These are phyloP conservation scores for Chlorocebus sabaeus DNA, from an alignment of 2,113 vertebrate species.

Conservation along the genomic window DNA sequence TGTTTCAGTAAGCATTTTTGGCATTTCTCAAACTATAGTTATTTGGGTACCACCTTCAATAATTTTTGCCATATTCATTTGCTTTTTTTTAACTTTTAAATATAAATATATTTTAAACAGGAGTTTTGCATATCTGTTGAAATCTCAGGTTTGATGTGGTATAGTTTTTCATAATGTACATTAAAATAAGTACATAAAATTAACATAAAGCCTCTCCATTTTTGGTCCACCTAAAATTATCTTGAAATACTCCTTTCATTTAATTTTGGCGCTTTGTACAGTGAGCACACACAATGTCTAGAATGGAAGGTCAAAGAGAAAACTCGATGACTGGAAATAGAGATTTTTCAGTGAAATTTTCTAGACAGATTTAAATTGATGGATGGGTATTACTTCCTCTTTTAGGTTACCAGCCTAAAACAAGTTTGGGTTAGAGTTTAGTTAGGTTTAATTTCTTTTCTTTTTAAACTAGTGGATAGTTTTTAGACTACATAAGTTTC, in stretches of 20 bases:
- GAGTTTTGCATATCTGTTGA: not conserved
- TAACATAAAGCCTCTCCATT: not conserved
- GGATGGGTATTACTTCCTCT: not conserved
- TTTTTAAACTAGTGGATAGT: not conserved
- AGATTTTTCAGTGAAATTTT: slow-evolving; percentile 2
- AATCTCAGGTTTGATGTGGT: not conserved
- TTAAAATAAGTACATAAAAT: not conserved
- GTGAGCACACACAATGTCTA: not conserved
- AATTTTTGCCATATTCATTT: not conserved
- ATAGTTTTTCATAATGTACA: not conserved
- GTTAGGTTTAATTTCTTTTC: not conserved
- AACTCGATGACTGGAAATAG: not conserved
- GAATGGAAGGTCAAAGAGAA: not conserved
- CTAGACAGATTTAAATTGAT: not conserved
- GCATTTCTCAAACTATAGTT: not conserved
- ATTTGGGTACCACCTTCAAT: not conserved
- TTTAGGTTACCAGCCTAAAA: not conserved
- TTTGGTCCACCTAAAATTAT: not conserved
- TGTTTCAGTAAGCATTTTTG: not conserved
- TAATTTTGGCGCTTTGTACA: not conserved
- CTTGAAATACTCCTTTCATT: not conserved
- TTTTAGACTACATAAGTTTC: not conserved
- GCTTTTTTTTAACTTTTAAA: not conserved
- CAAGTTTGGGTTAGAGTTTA: not conserved
- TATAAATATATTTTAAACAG: not conserved